Percentiles rank a stretch among this genome's conserved stretches.
These are phyloP conservation scores for Drosophila melanogaster DNA, from an alignment of 1,140 invertebrate genomes.

Conservation along the genomic window DNA sequence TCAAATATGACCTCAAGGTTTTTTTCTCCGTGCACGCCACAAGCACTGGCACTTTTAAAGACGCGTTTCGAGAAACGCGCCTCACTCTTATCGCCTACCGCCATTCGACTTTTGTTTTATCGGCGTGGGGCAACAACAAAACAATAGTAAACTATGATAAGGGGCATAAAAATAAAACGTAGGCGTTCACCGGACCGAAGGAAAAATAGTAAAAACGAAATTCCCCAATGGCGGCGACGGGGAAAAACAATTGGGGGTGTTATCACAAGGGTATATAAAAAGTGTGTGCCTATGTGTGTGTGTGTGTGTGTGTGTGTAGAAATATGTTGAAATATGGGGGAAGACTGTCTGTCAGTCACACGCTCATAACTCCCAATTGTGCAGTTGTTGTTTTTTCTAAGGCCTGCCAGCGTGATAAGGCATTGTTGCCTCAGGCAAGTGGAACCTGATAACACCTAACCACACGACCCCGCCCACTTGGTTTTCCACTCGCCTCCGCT, in stretches of 20 bases:
- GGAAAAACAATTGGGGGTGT: slow-evolving; percentile 51
- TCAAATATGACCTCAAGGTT: no score
- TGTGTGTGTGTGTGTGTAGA: not conserved
- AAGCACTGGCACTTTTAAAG: slow-evolving; percentile 1
- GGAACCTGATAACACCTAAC: slow-evolving; percentile 66
- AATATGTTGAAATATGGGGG: slow-evolving; percentile 11
- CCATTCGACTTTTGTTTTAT: slow-evolving; percentile 17
- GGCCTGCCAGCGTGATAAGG: slow-evolving; percentile 71
- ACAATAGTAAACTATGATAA: slow-evolving; percentile 73
- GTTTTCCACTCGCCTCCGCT: slow-evolving; percentile 5
- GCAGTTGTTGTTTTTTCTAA: slow-evolving; percentile 68
- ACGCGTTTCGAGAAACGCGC: slow-evolving; percentile 12
- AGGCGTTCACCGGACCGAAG: slow-evolving; percentile 69
- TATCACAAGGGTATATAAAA: slow-evolving; percentile 19
- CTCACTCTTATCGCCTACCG: slow-evolving; percentile 21
- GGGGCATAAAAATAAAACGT: slow-evolving; percentile 79
- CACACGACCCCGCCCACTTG: slow-evolving; percentile 37
- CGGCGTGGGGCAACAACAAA: slow-evolving; percentile 34
- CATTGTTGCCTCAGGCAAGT: slow-evolving; percentile 75
- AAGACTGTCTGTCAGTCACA: slow-evolving; percentile 57
- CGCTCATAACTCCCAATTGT: slow-evolving; percentile 81
- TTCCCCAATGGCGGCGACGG: slow-evolving; percentile 58
- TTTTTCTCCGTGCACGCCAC: not conserved
- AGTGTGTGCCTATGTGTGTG: not conserved
- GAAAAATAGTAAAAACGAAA: slow-evolving; percentile 52